Base-by-base conservation (phyloP, 2,113 vertebrate genomes). In the Salvator merianae region DNA sequence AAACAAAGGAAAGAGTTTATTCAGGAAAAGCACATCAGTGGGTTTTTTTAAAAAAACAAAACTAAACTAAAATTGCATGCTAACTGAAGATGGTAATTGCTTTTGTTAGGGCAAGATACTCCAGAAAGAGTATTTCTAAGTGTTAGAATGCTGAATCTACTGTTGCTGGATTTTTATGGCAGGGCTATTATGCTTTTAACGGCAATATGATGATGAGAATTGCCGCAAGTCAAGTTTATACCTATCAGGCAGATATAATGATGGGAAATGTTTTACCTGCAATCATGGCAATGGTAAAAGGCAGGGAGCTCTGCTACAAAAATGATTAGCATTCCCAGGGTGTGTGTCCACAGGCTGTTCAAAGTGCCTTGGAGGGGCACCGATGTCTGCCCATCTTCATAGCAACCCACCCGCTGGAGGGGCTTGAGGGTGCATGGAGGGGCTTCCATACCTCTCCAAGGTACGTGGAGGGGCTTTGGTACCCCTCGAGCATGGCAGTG, bases 101-200 rank as follows among this genome's bases (percentile, higher is more conserved):
- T 78, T 84, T 78, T 84, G 66, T 79, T 68, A 72, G 68, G 34
- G 36, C 68, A 84, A 43, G 53, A 34, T 72, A 66, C 62, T 75
- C 72, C 40, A 83, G 72, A 76, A 7, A 78, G 68, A 71, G 68
- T 36, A 22, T 78, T 78, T 77, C 71, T 32, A 78, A 78, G 75
- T 78, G 66, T 84, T 76, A 71, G 66, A 84, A 62, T 18, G 55
- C 68, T 34, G 55, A 63, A 70, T 63, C n/a, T 62, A 50, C 55
- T 24, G 18, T 36, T 72, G 68, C 83, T 26, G n/a, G 30, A 63
- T 59, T 71, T 79, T 84, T 84, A 84, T 84, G 66, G 76, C 68
- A 71, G 76, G 68, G 68, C 30, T 71, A 62, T 78, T 84, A 84
- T 84, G 65, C 22, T 34, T 84, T 79, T 84, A 72, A 84, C 47